Percentiles rank a stretch among this genome's conserved stretches.
phyloP scores from a whole-genome alignment of 1,140 invertebrate species.

The Hyposmocoma kahamanoa region DNA sequence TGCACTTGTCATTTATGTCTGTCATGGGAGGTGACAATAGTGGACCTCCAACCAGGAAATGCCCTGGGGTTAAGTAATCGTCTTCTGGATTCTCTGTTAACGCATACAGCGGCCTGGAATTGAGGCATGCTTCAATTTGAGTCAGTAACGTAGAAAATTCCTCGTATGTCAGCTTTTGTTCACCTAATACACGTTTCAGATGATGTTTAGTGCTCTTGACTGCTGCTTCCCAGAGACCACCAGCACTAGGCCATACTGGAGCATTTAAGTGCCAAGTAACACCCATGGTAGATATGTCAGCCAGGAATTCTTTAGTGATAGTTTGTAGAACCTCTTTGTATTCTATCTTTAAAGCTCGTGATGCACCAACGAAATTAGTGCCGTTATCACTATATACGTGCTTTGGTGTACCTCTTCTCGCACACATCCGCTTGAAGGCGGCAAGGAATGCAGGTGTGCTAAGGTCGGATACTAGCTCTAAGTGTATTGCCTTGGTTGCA shows the following conservation, averaged over 20 bases:
- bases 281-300: background rate
- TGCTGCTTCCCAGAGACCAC: constrained; percentile 4
- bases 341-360: background rate
- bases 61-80: constrained; percentile 1
- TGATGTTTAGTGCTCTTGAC: constrained; percentile 8
- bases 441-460: constrained; percentile 27
- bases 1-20: background rate
- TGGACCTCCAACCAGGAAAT: background rate
- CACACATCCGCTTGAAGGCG: constrained; percentile 30
- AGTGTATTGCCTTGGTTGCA: constrained; percentile 28
- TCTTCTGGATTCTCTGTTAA: constrained; percentile 1
- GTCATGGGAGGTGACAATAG: background rate
- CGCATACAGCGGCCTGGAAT: background rate
- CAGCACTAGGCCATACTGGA: background rate
- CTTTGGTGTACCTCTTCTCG: constrained; percentile 16
- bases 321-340: background rate
- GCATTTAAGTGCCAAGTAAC: constrained; percentile 1
- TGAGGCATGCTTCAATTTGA: background rate
- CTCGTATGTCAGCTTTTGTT: background rate
- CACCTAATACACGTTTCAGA: background rate
- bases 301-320: background rate
- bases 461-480: constrained; percentile 32
- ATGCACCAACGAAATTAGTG: constrained; percentile 35
- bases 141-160: background rate
- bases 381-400: constrained; percentile 37